phyloP scores from a whole-genome alignment of 2,888 invertebrate species.

The Zygogramma bicolorata region DNA sequence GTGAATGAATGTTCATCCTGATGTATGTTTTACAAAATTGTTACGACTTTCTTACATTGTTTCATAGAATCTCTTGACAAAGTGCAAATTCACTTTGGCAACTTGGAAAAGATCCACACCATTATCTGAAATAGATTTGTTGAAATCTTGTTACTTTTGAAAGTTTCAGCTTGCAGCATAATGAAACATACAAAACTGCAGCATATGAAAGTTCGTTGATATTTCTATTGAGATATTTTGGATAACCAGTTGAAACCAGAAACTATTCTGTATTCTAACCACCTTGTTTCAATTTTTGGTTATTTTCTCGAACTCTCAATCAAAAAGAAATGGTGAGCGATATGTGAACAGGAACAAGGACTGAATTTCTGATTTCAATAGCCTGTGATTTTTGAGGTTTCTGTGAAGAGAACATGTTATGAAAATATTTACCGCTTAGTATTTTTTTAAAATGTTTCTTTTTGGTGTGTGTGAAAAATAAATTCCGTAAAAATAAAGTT shows the following conservation, averaged over 20 bases:
- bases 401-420: constrained; percentile 22
- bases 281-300: background rate
- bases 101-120: background rate
- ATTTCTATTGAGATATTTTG: background rate
- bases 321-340: background rate
- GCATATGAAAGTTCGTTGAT: background rate
- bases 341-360: background rate
- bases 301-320: background rate
- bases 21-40: constrained; percentile 36
- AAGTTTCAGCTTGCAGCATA: too few species aligned
- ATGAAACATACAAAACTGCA: too few species aligned
- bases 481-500: constrained; percentile 51
- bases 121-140: background rate
- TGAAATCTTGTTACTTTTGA: background rate
- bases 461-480: constrained; percentile 55
- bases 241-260: background rate
- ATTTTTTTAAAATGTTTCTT: constrained; percentile 51
- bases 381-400: constrained; percentile 51
- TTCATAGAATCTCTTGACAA: constrained; percentile 7
- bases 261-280: background rate
- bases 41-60: constrained; percentile 18
- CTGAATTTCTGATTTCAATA: constrained; percentile 34
- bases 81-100: background rate
- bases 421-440: constrained; percentile 42
- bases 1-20: constrained; percentile 48